Percentiles rank a stretch among this genome's conserved stretches.
Evolutionary conservation across 2,113 vertebrate species (phyloP).

Genomic region (Phyllostomus hastatus): DNA sequence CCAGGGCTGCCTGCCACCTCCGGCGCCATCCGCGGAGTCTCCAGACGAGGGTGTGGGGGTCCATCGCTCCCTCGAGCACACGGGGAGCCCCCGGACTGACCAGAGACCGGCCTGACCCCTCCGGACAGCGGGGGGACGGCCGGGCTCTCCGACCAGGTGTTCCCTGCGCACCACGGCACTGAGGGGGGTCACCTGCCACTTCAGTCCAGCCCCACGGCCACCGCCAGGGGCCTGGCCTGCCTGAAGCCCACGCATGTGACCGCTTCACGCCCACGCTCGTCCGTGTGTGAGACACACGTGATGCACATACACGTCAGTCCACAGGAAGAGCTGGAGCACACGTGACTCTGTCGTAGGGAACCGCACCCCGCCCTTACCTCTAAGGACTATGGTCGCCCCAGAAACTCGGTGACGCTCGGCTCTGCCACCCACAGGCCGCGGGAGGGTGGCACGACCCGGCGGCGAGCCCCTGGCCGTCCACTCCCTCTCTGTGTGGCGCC

Average conservation of each 20-base stretch:
- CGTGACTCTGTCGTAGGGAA: rapidly evolving
- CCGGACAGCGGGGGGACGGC: background rate
- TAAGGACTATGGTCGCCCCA: rapidly evolving
- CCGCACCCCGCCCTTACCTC: background rate
- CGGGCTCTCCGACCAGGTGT: no score
- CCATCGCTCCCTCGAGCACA: background rate
- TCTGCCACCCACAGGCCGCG: rapidly evolving
- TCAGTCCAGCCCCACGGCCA: no score
- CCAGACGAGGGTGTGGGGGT: background rate
- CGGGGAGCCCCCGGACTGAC: background rate
- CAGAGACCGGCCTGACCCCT: background rate
- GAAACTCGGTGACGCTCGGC: rapidly evolving
- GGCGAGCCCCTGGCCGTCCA: rapidly evolving
- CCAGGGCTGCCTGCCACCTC: background rate
- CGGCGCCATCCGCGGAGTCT: background rate
- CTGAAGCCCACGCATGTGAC: background rate
- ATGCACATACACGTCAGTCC: rapidly evolving
- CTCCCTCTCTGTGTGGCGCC: background rate
- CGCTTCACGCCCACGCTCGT: background rate
- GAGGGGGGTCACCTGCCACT: rapidly evolving
- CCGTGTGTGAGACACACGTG: rapidly evolving
- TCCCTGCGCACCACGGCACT: no score
- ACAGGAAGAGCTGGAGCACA: background rate
- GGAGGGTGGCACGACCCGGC: rapidly evolving
- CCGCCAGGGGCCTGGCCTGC: no score